phyloP scores from a whole-genome alignment of 2,113 vertebrate species.

The Nycticebus coucang region DNA sequence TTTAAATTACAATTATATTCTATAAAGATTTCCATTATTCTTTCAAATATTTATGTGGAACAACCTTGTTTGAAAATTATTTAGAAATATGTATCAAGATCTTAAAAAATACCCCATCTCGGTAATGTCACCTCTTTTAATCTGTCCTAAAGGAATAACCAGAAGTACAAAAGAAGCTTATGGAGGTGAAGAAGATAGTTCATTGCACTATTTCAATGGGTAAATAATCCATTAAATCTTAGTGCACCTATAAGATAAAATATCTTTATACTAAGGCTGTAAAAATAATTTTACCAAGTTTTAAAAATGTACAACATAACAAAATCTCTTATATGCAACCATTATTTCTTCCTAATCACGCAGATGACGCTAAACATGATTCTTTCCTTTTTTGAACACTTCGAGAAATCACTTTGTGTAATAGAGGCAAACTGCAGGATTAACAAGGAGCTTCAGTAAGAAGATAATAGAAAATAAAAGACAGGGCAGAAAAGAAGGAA shows the following conservation, averaged over 20 bases:
- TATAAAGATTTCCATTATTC: neutral
- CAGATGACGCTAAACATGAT: neutral
- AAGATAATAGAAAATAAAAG: neutral
- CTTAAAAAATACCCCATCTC: neutral
- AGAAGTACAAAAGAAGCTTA: constrained; percentile 14
- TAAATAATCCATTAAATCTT: neutral
- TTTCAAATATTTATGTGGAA: constrained; percentile 19
- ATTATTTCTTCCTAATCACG: neutral
- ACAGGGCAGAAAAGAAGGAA: neutral
- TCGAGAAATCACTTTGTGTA: neutral
- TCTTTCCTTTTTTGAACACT: neutral
- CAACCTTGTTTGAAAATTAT: neutral
- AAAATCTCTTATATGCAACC: neutral
- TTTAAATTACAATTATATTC: constrained; percentile 38
- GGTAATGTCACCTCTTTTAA: neutral
- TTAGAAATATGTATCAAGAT: neutral
- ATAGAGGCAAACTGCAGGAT: neutral
- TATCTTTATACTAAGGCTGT: neutral
- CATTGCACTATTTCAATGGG: neutral
- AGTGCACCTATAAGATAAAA: neutral
- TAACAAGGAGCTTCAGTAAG: neutral
- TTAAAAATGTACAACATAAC: constrained; percentile 37
- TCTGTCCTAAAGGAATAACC: neutral
- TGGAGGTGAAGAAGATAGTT: neutral
- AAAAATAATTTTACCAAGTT: constrained; percentile 24